These are phyloP conservation scores for Rhizoglyphus robini DNA, from an alignment of 1,140 invertebrate genomes.

Conservation along the genomic window DNA sequence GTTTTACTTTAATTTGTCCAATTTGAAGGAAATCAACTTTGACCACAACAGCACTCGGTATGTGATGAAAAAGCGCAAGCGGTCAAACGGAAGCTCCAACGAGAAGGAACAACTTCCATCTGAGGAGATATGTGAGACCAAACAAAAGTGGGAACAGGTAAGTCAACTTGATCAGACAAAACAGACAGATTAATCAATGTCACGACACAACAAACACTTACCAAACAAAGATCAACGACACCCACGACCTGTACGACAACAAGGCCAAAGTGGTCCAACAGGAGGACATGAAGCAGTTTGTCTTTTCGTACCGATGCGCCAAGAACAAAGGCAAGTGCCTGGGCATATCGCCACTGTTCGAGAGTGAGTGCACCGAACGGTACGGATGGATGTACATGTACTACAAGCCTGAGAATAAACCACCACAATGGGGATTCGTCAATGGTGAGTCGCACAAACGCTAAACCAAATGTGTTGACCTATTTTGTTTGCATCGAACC, in stretches of 20 bases:
- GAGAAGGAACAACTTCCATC: constrained; percentile 23
- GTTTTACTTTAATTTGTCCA: neutral
- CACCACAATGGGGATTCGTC: constrained; percentile 9
- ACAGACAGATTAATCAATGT: neutral
- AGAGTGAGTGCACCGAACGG: constrained; percentile 27
- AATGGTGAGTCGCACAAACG: constrained; percentile 21
- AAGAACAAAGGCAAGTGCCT: constrained; percentile 21
- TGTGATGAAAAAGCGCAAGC: constrained; percentile 10
- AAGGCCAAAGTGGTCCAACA: constrained; percentile 27
- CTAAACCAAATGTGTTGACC: neutral
- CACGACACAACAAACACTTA: no score
- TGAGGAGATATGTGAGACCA: constrained; percentile 28
- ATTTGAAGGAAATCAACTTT: neutral
- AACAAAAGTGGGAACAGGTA: constrained; percentile 26
- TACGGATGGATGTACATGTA: constrained; percentile 29
- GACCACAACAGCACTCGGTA: neutral
- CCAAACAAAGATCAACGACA: constrained; percentile 22
- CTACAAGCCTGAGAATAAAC: constrained; percentile 22
- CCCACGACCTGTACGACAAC: constrained; percentile 27
- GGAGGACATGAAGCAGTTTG: constrained; percentile 25
- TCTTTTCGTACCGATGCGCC: constrained; percentile 27
- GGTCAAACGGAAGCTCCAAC: neutral
- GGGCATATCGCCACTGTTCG: constrained; percentile 22
- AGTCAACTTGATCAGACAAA: neutral
- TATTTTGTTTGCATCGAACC: neutral